phyloP scores from a whole-genome alignment of 2,888 invertebrate genomes.

The Ophion ellenae region DNA sequence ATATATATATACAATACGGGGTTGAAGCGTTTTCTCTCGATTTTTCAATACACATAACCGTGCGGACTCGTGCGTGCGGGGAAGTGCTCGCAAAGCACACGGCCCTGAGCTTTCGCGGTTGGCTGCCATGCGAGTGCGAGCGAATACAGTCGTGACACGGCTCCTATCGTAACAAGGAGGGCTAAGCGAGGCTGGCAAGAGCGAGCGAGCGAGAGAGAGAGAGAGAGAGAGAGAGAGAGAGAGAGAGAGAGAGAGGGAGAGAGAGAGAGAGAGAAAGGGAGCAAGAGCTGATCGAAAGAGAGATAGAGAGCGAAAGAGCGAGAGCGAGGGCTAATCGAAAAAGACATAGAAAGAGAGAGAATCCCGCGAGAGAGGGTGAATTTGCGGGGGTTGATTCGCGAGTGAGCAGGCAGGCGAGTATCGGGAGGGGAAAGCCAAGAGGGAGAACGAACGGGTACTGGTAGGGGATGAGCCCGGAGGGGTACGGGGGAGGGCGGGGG shows the following conservation, averaged over 20 bases:
- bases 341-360: conserved; percentile 27
- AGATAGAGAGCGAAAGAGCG: conserved; percentile 49
- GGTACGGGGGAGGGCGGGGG: conserved; percentile 72
- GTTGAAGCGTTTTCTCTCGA: background rate
- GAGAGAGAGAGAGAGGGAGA: conserved; percentile 50
- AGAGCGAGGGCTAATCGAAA: too few relatives aligned
- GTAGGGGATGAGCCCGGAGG: conserved; percentile 3
- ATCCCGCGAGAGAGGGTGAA: conserved; percentile 41
- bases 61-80: background rate
- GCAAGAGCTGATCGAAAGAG: background rate
- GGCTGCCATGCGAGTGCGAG: conserved; percentile 56
- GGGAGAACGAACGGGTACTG: conserved; percentile 69
- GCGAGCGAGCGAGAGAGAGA: conserved; percentile 41
- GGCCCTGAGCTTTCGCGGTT: conserved; percentile 64
- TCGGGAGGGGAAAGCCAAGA: conserved; percentile 59
- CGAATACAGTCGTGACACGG: conserved; percentile 45
- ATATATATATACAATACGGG: background rate
- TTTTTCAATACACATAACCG: background rate
- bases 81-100: conserved; percentile 37
- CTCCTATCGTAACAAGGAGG: conserved; percentile 19
- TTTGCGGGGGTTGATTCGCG: conserved; percentile 69
- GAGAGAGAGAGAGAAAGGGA: conserved; percentile 43
- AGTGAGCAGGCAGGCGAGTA: conserved; percentile 49
- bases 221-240: conserved; percentile 45
- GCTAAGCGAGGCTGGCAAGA: conserved; percentile 21